Evolutionary conservation across 2,113 vertebrate species (phyloP).

Genomic region (Herpailurus yagouaroundi): DNA sequence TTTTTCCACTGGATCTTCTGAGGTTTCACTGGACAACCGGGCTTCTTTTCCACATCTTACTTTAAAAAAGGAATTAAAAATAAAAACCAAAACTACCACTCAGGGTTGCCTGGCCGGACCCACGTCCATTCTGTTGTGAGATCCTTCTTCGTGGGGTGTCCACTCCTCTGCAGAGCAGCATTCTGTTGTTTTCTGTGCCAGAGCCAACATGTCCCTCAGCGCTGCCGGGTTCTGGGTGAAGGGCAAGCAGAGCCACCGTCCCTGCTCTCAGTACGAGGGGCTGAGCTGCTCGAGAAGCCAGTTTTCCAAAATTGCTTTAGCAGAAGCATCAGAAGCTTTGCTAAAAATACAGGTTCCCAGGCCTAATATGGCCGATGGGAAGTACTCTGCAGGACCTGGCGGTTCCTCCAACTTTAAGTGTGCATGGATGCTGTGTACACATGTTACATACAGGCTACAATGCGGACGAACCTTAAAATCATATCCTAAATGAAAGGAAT

Average conservation of each 20-base stretch:
- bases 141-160: not conserved
- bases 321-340: not conserved
- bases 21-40: not conserved
- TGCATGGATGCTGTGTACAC: not conserved
- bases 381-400: too few relatives aligned
- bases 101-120: not conserved
- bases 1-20: not conserved
- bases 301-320: not conserved
- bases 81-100: not conserved
- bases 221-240: too few relatives aligned
- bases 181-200: not conserved
- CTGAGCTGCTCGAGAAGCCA: fast-evolving
- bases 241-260: too few relatives aligned
- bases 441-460: fast-evolving
- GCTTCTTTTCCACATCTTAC: too few relatives aligned
- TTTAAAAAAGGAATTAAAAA: not conserved
- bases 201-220: fast-evolving
- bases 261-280: not conserved
- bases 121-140: not conserved
- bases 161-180: not conserved
- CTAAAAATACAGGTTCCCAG: not conserved
- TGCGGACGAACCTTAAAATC: not conserved
- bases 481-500: not conserved
- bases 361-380: not conserved
- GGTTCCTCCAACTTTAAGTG: not conserved